Conservation (phyloP, 2,113 vertebrate species). For the Catharus minimus region DNA sequence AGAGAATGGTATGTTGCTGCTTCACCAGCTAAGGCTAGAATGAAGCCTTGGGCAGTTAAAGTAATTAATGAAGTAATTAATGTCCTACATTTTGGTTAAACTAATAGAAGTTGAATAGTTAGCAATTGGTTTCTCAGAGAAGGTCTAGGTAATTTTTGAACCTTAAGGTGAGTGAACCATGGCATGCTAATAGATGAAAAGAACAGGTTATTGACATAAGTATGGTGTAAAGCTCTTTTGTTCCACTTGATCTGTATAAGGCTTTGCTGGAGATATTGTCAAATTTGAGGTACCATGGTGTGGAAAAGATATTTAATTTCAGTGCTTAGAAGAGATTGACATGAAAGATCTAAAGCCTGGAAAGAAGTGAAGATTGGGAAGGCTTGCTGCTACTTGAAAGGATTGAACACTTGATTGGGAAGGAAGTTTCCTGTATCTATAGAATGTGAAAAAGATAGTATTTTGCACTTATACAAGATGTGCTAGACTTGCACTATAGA, state of each 20-base stretch:
- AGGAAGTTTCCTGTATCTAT: neutral
- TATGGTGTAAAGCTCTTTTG: neutral
- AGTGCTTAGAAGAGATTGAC: neutral
- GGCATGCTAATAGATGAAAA: neutral
- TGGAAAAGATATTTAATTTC: neutral
- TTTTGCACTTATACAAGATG: neutral
- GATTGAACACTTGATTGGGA: neutral
- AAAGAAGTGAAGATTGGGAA: neutral
- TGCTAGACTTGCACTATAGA: neutral
- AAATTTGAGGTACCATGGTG: neutral
- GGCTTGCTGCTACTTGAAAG: neutral
- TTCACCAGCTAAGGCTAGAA: neutral
- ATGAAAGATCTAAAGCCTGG: neutral
- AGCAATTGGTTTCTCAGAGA: neutral
- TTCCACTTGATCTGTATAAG: neutral
- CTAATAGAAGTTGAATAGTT: neutral
- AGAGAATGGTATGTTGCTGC: neutral
- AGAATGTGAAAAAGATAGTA: neutral
- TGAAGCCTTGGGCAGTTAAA: neutral
- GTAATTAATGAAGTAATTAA: neutral
- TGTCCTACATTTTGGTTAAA: neutral
- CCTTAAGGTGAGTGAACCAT: neutral
- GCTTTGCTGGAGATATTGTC: neutral
- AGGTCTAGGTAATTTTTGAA: neutral
- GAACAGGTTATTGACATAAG: neutral